These are phyloP conservation scores for Chrysina gloriosa DNA, from an alignment of 2,888 invertebrate species.

Conservation along the genomic window DNA sequence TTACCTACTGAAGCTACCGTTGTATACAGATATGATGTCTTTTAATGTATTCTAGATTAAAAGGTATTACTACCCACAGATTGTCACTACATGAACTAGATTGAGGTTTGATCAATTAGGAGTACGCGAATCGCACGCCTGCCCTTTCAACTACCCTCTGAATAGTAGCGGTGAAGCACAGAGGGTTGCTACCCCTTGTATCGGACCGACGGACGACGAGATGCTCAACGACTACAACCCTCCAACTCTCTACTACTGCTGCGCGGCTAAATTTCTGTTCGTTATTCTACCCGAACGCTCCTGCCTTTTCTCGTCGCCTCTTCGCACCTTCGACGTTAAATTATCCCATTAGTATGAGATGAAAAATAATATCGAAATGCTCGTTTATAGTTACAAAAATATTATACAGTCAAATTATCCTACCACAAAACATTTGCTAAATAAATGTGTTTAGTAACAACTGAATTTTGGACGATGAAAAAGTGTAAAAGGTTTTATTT, in stretches of 20 bases:
- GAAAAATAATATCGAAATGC: constrained; percentile 12
- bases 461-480: too few species aligned
- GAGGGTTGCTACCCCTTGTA: constrained; percentile 44
- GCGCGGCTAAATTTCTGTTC: constrained; percentile 46
- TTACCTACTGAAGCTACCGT: constrained; percentile 7
- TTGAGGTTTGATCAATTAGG: constrained; percentile 46
- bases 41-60: constrained; percentile 11
- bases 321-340: constrained; percentile 30
- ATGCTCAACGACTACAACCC: constrained; percentile 41
- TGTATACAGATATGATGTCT: constrained; percentile 20
- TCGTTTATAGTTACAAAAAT: background rate
- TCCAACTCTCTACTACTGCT: constrained; percentile 42
- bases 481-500: too few species aligned
- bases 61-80: constrained; percentile 37
- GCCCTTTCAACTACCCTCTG: constrained; percentile 48
- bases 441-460: too few species aligned
- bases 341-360: constrained; percentile 22
- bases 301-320: constrained; percentile 12
- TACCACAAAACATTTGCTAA: too few species aligned
- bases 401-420: too few species aligned
- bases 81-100: constrained; percentile 44
- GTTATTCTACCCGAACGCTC: constrained; percentile 45
- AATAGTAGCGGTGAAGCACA: constrained; percentile 43
- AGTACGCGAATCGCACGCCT: constrained; percentile 46
- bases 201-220: constrained; percentile 44